Base-by-base conservation (phyloP, 2,113 vertebrate genomes). In the Phocoena sinus region DNA sequence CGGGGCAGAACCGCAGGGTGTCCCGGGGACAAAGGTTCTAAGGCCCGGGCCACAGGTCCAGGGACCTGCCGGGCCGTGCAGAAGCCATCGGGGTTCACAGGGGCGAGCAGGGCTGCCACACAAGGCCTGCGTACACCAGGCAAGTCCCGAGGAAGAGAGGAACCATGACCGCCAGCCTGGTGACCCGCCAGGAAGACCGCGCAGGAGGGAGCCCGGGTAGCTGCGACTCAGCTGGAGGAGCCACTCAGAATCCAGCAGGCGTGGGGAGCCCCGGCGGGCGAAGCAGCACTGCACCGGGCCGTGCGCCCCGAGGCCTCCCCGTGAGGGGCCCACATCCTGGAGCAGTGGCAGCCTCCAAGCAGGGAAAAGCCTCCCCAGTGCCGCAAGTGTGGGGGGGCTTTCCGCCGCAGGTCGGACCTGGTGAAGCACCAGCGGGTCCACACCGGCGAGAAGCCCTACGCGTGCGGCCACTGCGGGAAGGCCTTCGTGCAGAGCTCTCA, bases 371-470 rank as follows among this genome's bases (percentile, higher is more conserved):
- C 67, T 56, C 47, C 7, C 1, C 9, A 20, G 20, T 23, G 68
- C 7, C 0, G 23, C n/a, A 33, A 17, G 47, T 17, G 47, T 3
- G 0, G 50, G 67, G 36, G 31, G 21, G 21, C 33, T 25, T 62
- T 26, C 0, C 5, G 56, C 38, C 23, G 14, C 23, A n/a, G 9
- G 0, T 70, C 28, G 0, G 87, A 81, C 2, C 50, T 53, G 15
- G 50, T 53, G 50, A 53, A 53, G 50, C 50, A 53, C 50, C 50
- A 53, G 15, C 6, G 53, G 53, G 91, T 97, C 71, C 98, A 98
- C 71, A 98, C 95, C 0, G 92, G 97, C 95, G 74, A 97, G 95
- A 97, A 98, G 84, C 96, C 97, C 4, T 97, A 96, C 0, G 13
- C 50, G 13, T 50, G 50, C 50, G 50, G 50, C 50, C 12, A 15